Base-by-base conservation (phyloP, 2,888 invertebrate species). In the Cantharis nigra region DNA sequence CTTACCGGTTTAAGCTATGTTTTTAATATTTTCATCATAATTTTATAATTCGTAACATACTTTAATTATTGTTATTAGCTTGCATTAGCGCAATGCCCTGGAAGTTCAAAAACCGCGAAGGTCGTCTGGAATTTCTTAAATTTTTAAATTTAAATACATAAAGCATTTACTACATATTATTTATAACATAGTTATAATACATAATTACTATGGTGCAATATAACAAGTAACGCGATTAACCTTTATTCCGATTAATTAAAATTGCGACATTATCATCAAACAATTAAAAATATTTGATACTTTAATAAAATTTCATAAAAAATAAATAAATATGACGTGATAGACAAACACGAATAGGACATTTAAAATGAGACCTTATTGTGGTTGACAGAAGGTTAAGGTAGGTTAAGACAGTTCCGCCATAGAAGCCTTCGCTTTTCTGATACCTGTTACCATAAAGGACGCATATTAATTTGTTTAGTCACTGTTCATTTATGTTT, bases 91-190 rank as follows among this genome's bases (percentile, higher is more conserved):
- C 83, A 83, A 83, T 83, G 83, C 83, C 83, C 83, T 83, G 83
- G 81, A 83, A 83, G 83, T 81, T 80, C 82, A 83, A 83, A 83
- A 83, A 80, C 83, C 83, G 83, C 83, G 83, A 83, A 83, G 83
- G 83, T 83, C 83, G 81, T 75, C 63, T 70, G 62, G 69, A 80
- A 78, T 82, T 83, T 83, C 82, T 82, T 79, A 81, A 83, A 83
- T 79, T 83, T 81, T 83, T 83, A 81, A 82, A 82, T 83, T 82
- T 81, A 79, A 80, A 83, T 81, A 49, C 49, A 49, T 80, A 79
- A 82, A 80, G 81, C 80, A 75, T 80, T 82, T 81, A 80, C 81
- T 77, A 79, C 33, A 70, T 28, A 70, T 70, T 69, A 77, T 78
- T 78, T 79, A 78, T 78, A 81, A 80, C 76, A 81, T 49, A 75